Base-by-base conservation (phyloP, 2,113 vertebrate genomes). In the Eudyptes chrysolophus region DNA sequence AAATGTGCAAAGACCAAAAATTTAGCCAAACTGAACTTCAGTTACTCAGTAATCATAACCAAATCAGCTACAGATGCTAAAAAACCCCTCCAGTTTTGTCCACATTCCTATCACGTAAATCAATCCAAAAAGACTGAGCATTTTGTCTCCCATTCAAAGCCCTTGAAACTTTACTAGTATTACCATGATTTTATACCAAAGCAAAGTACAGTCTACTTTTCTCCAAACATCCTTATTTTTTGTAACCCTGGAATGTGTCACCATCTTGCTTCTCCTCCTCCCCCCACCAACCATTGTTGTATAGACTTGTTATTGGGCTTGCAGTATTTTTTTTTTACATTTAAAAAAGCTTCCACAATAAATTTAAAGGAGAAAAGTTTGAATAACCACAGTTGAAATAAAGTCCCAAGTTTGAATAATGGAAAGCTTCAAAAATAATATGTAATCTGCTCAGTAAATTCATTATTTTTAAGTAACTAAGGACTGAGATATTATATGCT, bases 31-130 rank as follows among this genome's bases (percentile, higher is more conserved):
- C 36, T 90, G 75, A 78, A 80, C 65, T 95, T 80, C 80, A 97
- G 26, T 80, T 93, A 90, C 84, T 94, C 54, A 90, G 70, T 94
- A 95, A 97, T 92, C 87, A 74, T 61, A 92, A 96, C 76, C 76
- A 97, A 96, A 97, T 95, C 92, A 94, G 83, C 65, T 92, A 84
- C 90, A 98, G 92, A 96, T 97, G 93, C 87, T 90, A 68, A n/a
- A 79, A 52, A 86, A 79, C 10, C 2, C 58, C 42, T 76, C 57
- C 46, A 57, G 70, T 97, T 97, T 87, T 93, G 32, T 88, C 16
- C 19, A 82, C 84, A 84, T 80, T 95, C 64, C 60, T 84, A 83
- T 74, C 25, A 92, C 0, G 3, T 60, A 95, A 95, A 90, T 93
- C 69, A 82, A 77, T 94, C 52, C 46, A 66, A 68, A 77, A 80